Evolutionary conservation across 2,888 invertebrate species (phyloP).

Genomic region (Itoplectis maculator): DNA sequence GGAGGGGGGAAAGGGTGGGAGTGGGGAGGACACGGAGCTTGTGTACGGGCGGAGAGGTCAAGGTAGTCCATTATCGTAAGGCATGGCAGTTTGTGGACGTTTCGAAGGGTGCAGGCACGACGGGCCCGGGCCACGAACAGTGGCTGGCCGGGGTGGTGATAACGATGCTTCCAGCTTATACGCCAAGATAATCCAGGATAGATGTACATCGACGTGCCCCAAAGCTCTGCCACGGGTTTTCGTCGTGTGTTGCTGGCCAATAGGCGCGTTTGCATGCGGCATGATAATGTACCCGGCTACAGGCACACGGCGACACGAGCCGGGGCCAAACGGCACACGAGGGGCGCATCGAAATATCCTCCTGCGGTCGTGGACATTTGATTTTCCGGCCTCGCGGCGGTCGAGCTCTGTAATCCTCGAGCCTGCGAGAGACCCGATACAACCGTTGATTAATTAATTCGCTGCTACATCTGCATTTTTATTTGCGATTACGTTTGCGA

Average conservation of each 20-base stretch:
- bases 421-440: too few relatives aligned
- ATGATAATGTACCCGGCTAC: constrained; percentile 14
- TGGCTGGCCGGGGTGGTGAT: constrained; percentile 1
- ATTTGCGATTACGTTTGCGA: too few relatives aligned
- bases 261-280: constrained; percentile 2
- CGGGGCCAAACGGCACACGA: background rate
- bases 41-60: constrained; percentile 70
- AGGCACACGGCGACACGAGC: background rate
- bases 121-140: background rate
- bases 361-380: background rate
- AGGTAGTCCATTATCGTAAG: constrained; percentile 75
- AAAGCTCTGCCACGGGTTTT: constrained; percentile 24
- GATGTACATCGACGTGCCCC: constrained; percentile 28
- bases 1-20: background rate
- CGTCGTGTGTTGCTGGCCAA: constrained; percentile 16
- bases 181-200: constrained; percentile 28
- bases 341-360: background rate
- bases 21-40: background rate
- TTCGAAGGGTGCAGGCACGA: constrained; percentile 32
- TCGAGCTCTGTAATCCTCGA: background rate
- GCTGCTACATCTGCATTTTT: too few relatives aligned
- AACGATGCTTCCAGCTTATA: constrained; percentile 30
- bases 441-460: too few relatives aligned
- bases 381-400: background rate
- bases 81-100: constrained; percentile 75